Conservation (phyloP, 2,797 vertebrate genomes). For the Prionace glauca region DNA sequence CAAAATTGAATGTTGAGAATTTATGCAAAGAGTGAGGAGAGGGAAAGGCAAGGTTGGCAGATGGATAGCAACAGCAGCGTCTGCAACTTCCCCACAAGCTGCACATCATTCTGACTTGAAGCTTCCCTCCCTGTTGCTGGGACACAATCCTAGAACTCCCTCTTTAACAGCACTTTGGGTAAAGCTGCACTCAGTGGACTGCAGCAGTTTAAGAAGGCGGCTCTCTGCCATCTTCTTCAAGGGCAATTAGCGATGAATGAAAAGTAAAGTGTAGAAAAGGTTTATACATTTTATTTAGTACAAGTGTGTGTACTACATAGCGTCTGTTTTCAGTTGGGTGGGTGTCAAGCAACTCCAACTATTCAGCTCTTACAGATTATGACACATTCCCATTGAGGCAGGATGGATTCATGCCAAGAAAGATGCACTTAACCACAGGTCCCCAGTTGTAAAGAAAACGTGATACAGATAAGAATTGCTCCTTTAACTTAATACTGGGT, state of each 20-base stretch:
- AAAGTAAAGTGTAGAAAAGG: not conserved
- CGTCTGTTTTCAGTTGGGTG: not conserved
- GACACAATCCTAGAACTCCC: too few relatives aligned
- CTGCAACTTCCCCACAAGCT: too few relatives aligned
- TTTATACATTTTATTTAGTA: not conserved
- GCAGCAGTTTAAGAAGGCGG: too few relatives aligned
- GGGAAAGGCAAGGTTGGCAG: too few relatives aligned
- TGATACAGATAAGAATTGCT: not conserved
- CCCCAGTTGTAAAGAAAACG: not conserved
- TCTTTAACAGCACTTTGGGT: too few relatives aligned
- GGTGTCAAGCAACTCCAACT: not conserved
- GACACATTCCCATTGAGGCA: not conserved
- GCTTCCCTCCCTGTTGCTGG: too few relatives aligned
- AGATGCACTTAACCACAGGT: not conserved
- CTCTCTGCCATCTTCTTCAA: too few relatives aligned
- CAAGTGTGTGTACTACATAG: not conserved
- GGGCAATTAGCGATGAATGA: too few relatives aligned
- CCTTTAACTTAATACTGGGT: not conserved
- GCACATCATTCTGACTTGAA: too few relatives aligned
- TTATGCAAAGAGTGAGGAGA: not conserved
- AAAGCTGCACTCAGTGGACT: too few relatives aligned
- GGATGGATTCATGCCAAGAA: not conserved
- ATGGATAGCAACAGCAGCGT: too few relatives aligned
- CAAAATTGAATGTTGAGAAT: not conserved
- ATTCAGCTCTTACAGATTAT: not conserved